Percentiles rank a stretch among this genome's conserved stretches.
Conservation (phyloP, 1,140 invertebrate genomes). For the Elymnias hypermnestra region DNA sequence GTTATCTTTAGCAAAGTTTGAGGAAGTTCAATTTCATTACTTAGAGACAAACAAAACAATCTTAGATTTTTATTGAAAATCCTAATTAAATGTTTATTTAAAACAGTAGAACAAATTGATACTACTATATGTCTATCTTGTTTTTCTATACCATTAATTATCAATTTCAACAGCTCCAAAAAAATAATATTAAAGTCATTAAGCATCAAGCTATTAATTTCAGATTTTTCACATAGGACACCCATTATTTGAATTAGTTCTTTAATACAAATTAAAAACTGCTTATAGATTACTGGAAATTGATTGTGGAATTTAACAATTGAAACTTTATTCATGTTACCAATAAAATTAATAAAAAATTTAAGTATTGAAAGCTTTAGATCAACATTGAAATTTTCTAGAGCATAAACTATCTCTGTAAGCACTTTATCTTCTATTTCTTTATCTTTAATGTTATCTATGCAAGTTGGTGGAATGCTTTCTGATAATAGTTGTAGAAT, state of each 20-base stretch:
- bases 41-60: conserved; percentile 42
- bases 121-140: conserved; percentile 30
- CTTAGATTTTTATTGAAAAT: conserved; percentile 44
- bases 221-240: conserved; percentile 45
- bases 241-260: conserved; percentile 34
- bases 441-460: conserved; percentile 27
- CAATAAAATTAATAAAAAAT: conserved; percentile 57
- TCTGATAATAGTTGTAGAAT: conserved; percentile 48
- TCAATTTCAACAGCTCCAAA: conserved; percentile 30
- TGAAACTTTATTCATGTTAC: conserved; percentile 36
- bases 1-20: conserved; percentile 37
- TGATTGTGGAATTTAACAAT: conserved; percentile 31
- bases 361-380: conserved; percentile 51
- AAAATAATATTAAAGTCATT: conserved; percentile 37
- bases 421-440: conserved; percentile 29
- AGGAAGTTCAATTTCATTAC: conserved; percentile 34
- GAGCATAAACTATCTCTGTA: conserved; percentile 37
- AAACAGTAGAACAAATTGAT: conserved; percentile 38
- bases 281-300: conserved; percentile 34
- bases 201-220: conserved; percentile 33
- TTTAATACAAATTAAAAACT: conserved; percentile 39
- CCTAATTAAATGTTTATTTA: conserved; percentile 28
- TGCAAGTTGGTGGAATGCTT: conserved; percentile 41
- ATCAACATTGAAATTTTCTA: conserved; percentile 55
- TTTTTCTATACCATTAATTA: conserved; percentile 17